Evolutionary conservation across 2,113 vertebrate genomes (phyloP).

Genomic region (Penelope pileata): DNA sequence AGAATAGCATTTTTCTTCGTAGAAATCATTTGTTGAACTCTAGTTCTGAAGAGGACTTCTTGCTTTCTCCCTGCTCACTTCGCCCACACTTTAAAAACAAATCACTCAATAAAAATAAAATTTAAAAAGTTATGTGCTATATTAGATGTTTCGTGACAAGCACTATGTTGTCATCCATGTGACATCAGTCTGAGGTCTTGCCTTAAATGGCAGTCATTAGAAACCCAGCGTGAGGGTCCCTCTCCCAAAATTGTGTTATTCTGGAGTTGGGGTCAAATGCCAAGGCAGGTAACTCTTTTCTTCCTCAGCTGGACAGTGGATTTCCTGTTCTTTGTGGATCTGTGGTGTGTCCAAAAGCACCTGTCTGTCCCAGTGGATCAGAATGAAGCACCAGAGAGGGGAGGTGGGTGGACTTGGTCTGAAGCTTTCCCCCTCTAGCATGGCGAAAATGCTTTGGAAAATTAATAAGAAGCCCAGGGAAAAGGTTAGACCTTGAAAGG

Average conservation of each 20-base stretch:
- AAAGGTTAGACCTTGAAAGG: background rate
- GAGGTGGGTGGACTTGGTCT: rapidly evolving
- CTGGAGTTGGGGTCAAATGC: background rate
- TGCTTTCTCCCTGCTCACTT: background rate
- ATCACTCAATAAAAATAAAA: background rate
- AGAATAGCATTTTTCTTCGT: conserved; percentile 69
- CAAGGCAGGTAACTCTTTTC: background rate
- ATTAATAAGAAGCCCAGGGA: background rate
- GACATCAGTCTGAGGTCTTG: background rate
- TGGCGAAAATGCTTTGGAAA: background rate
- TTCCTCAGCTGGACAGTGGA: background rate
- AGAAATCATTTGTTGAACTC: conserved; percentile 65
- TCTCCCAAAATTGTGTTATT: background rate
- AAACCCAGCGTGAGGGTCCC: background rate
- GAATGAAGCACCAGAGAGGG: background rate
- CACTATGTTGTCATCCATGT: background rate
- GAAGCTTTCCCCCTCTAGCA: background rate
- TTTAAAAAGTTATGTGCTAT: background rate
- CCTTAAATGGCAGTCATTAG: background rate
- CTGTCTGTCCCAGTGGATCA: background rate
- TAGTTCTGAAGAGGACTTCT: background rate
- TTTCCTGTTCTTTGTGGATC: background rate
- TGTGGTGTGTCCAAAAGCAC: background rate
- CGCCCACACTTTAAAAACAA: background rate
- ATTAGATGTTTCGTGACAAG: background rate